These are phyloP conservation scores for Drosophila teissieri DNA, from an alignment of 1,140 invertebrate genomes.

Conservation along the genomic window DNA sequence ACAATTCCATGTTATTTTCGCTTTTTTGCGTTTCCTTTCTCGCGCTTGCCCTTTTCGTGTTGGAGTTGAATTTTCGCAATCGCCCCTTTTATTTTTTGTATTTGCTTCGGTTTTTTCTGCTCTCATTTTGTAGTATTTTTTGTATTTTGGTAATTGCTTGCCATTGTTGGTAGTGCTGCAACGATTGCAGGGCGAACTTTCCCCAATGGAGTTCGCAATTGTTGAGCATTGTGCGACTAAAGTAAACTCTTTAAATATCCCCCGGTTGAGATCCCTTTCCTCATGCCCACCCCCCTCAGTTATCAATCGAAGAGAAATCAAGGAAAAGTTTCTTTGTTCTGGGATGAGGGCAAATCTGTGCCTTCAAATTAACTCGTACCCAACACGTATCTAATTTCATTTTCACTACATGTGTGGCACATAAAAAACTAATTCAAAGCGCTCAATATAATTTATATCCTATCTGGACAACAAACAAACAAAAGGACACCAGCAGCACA, in stretches of 20 bases:
- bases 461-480: constrained; percentile 62
- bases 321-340: constrained; percentile 15
- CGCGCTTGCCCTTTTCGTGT: constrained; percentile 77
- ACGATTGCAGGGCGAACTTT: constrained; percentile 41
- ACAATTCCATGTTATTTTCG: constrained; percentile 79
- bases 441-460: constrained; percentile 82
- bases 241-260: constrained; percentile 60
- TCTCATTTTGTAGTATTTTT: constrained; percentile 24
- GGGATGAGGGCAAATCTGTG: constrained; percentile 45
- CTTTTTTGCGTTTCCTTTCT: constrained; percentile 70
- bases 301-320: constrained; percentile 51
- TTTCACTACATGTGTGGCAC: constrained; percentile 67
- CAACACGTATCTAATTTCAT: constrained; percentile 80
- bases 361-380: constrained; percentile 64
- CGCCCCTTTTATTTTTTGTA: constrained; percentile 29
- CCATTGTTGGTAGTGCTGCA: constrained; percentile 61
- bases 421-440: constrained; percentile 82
- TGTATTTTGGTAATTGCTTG: constrained; percentile 75
- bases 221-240: constrained; percentile 63
- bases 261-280: background rate
- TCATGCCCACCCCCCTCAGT: background rate
- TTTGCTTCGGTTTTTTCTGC: constrained; percentile 16
- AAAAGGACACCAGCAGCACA: constrained; percentile 8
- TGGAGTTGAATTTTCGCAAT: constrained; percentile 53
- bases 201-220: constrained; percentile 54